These are phyloP conservation scores for Salpingus planirostris DNA, from an alignment of 2,888 invertebrate species.

Conservation along the genomic window DNA sequence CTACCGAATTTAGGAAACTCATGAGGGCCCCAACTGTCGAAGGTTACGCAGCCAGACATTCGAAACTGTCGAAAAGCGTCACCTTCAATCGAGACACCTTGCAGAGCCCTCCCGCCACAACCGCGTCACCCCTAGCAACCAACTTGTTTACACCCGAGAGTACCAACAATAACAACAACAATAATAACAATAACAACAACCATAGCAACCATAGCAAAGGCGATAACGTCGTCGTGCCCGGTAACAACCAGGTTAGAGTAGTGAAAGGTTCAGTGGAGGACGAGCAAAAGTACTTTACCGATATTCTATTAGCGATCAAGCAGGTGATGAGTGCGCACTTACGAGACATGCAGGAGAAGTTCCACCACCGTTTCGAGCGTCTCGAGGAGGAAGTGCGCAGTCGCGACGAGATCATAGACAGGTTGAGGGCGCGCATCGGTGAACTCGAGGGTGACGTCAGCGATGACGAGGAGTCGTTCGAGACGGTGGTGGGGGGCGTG, in stretches of 20 bases:
- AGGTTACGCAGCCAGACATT: conserved; percentile 81
- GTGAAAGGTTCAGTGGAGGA: conserved; percentile 52
- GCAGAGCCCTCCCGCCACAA: conserved; percentile 60
- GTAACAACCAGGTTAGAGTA: conserved; percentile 52
- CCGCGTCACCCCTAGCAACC: conserved; percentile 15
- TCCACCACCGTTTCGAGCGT: conserved; percentile 62
- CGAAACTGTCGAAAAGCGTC: conserved; percentile 81
- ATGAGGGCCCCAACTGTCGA: conserved; percentile 77
- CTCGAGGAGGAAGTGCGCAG: conserved; percentile 73
- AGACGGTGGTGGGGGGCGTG: conserved; percentile 39
- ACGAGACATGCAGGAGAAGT: conserved; percentile 61
- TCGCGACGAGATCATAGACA: conserved; percentile 71
- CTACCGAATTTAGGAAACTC: conserved; percentile 56
- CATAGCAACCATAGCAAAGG: conserved; percentile 48
- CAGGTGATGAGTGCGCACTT: conserved; percentile 71
- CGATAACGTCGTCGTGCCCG: not conserved
- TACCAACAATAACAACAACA: conserved; percentile 23
- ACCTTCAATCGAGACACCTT: conserved; percentile 79
- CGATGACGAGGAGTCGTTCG: conserved; percentile 37
- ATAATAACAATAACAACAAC: conserved; percentile 41
- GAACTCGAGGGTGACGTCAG: conserved; percentile 52
- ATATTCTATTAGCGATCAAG: conserved; percentile 67
- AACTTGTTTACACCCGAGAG: conserved; percentile 26
- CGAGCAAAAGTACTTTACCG: conserved; percentile 74
- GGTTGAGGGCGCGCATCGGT: conserved; percentile 64